A percentile compares a stretch with the other conserved stretches of the same genome.
Evolutionary conservation across 92 coral and sea anemone species (phyloP).

Genomic region (Porites rus): DNA sequence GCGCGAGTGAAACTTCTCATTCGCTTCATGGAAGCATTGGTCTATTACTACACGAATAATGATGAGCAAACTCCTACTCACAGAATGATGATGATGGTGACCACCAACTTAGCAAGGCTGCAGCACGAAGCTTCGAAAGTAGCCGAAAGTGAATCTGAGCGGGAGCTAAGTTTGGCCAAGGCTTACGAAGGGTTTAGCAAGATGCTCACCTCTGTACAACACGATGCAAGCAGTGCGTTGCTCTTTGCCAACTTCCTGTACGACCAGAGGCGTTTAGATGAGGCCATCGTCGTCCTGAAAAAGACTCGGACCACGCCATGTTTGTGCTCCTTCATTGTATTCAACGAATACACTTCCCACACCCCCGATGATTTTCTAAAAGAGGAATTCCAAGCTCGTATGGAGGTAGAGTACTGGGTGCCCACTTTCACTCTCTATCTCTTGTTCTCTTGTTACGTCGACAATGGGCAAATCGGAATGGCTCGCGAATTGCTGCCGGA

Average conservation of each 20-base stretch:
- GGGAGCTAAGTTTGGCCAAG: neutral
- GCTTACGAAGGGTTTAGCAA: conserved; percentile 22
- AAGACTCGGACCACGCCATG: neutral
- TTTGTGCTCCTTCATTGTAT: conserved; percentile 35
- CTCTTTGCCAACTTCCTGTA: conserved; percentile 30
- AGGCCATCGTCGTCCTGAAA: conserved; percentile 16
- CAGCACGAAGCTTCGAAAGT: conserved; percentile 33
- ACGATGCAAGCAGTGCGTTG: conserved; percentile 39
- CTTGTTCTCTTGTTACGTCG: conserved; percentile 23
- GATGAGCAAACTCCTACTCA: conserved; percentile 9
- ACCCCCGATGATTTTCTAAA: conserved; percentile 32
- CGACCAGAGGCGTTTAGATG: conserved; percentile 29
- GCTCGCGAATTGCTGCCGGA: conserved; percentile 24
- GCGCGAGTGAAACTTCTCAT: conserved; percentile 29
- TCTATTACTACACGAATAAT: conserved; percentile 21
- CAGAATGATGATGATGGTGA: conserved; percentile 32
- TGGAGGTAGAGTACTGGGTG: conserved; percentile 49
- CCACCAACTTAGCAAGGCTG: conserved; percentile 27
- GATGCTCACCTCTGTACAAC: conserved; percentile 29
- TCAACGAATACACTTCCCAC: conserved; percentile 38
- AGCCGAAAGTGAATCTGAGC: conserved; percentile 5
- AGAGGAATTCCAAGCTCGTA: conserved; percentile 38
- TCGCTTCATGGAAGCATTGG: conserved; percentile 36
- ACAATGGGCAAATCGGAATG: conserved; percentile 8
- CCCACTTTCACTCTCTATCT: conserved; percentile 28